Base-by-base conservation (phyloP, 1,140 invertebrate species). In the Spodoptera frugiperda region DNA sequence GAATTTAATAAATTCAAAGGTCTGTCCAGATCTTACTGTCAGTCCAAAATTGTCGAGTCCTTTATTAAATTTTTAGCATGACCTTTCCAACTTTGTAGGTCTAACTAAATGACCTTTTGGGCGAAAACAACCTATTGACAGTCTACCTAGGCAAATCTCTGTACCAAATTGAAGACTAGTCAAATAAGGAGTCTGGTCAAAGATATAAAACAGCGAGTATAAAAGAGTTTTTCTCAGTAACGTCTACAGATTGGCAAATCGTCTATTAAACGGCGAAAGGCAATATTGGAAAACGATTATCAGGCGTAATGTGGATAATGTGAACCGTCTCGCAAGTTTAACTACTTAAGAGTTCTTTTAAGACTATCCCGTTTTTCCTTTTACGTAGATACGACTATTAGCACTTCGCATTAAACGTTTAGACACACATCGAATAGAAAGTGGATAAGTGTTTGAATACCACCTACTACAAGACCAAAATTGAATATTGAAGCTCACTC, bases 281-380 rank as follows among this genome's bases (percentile, higher is more conserved):
- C 59, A 44, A 44, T 63, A 63, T 63, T 44, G 59, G 59, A 63
- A 63, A 63, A 63, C 59, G 30, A 63, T 63, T 63, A 44, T 63
- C 8, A 17, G 33, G 33, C 33, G 59, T 63, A 46, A 63, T 44
- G 33, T 63, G 59, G 30, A 33, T 44, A 63, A 63, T 19, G 59
- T 17, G 15, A 63, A 63, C 8, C 33, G 59, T 63, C 59, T 63
- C 30, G 59, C 15, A 63, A 63, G 15, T 63, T 63, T 63, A 44
- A 63, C 15, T 17, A 44, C n/a, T 63, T 12, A 63, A 44, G 44
- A 63, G 15, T 44, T 61, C 30, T 61, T 44, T 39, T 30, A 59
- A 19, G 10, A 15, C 33, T 11, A 63, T 63, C 59, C 59, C 17
- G 59, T 44, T 44, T 44, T 44, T 19, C 59, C 59, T 19, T 46